Percentiles rank a stretch among this genome's conserved stretches.
Evolutionary conservation across 1,140 invertebrate genomes (phyloP).

Genomic region (Atta texana): DNA sequence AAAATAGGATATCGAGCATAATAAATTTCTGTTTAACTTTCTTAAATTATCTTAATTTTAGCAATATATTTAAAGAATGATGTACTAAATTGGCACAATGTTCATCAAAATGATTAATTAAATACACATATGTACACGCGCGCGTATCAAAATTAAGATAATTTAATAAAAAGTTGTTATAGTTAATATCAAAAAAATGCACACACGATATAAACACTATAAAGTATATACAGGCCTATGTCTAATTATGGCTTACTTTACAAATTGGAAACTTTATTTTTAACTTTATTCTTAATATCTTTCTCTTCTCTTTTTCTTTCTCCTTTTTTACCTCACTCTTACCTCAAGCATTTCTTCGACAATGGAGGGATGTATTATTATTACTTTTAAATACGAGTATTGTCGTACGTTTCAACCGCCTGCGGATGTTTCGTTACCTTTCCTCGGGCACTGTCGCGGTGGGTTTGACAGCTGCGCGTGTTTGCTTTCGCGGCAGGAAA

Average conservation of each 20-base stretch:
- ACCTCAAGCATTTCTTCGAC: neutral
- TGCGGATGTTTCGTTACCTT: constrained; percentile 64
- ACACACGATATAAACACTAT: too few species aligned
- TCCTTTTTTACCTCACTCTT: constrained; percentile 2
- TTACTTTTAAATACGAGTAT: constrained; percentile 50
- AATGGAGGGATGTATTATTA: neutral
- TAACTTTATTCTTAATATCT: neutral
- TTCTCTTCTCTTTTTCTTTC: neutral
- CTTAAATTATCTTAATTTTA: too few species aligned
- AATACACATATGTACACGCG: too few species aligned
- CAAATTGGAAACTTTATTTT: neutral
- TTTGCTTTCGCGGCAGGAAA: constrained; percentile 70
- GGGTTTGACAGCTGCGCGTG: constrained; percentile 72
- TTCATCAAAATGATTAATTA: too few species aligned
- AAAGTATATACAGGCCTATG: neutral
- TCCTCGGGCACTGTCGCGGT: constrained; percentile 52
- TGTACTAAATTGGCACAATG: too few species aligned
- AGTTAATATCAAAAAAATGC: too few species aligned
- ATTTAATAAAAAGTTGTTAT: too few species aligned
- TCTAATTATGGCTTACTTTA: neutral
- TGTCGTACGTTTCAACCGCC: constrained; percentile 48
- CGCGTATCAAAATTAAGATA: too few species aligned
- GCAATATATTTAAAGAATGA: too few species aligned
- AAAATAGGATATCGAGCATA: too few species aligned
- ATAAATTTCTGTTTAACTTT: too few species aligned